Percentiles rank a stretch among this genome's conserved stretches.
Evolutionary conservation across 2,797 vertebrate species (phyloP).

Genomic region (Garrulus glandarius): DNA sequence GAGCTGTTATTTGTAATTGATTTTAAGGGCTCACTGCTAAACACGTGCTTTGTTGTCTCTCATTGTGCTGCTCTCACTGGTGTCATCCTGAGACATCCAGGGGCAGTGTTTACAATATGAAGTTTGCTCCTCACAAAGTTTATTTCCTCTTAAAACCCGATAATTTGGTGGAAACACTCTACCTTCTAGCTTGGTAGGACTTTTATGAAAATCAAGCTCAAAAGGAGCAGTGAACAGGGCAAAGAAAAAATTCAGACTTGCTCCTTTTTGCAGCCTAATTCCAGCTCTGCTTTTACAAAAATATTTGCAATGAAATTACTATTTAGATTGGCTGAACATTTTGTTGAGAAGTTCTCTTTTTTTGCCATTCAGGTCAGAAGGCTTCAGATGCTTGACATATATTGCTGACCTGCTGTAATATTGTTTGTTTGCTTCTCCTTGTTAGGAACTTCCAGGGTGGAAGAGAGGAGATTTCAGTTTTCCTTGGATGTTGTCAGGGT

Average conservation of each 20-base stretch:
- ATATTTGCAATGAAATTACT: background rate
- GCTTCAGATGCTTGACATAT: background rate
- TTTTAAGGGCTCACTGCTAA: background rate
- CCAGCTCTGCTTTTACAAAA: background rate
- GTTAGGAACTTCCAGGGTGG: background rate
- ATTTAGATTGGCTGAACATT: background rate
- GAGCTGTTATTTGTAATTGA: background rate
- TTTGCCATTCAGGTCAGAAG: background rate
- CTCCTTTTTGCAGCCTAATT: background rate
- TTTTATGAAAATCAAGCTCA: background rate
- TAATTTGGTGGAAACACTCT: background rate
- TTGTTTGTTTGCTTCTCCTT: background rate
- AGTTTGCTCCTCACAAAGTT: background rate
- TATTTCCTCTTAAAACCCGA: background rate
- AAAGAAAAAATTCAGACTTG: background rate
- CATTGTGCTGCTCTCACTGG: background rate
- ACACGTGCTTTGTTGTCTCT: background rate
- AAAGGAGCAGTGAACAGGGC: background rate
- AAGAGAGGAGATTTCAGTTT: background rate
- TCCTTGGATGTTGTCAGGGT: background rate
- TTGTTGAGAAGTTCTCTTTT: background rate
- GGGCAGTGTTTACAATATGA: background rate
- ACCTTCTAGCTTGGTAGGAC: background rate
- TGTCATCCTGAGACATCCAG: background rate
- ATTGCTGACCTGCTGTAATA: background rate